Base-by-base conservation (phyloP, 2,113 vertebrate genomes). In the Halichoeres trimaculatus region DNA sequence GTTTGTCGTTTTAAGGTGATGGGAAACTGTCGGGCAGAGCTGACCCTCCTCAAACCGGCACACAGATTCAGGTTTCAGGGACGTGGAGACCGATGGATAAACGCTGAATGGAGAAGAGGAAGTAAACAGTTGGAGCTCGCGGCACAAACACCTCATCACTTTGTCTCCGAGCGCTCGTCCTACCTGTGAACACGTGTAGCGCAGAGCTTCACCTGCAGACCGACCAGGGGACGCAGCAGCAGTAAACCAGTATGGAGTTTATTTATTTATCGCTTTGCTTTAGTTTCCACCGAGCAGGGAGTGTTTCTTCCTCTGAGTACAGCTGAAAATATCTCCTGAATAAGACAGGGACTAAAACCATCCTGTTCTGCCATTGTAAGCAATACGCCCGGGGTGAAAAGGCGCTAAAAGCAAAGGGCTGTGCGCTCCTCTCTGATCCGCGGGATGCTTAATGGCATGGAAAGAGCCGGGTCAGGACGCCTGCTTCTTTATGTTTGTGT, bases 261-360 rank as follows among this genome's bases (percentile, higher is more conserved):
- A 91, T 78, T 91, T 90, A 90, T 90, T 90, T 76, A 86, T 90
- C 55, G 56, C 9, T n/a, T 41, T 80, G 74, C 74, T 84, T 77
- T 57, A 74, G 66, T 48, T 78, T 75, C 82, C 84, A 75, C 73
- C 66, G 52, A 68, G 80, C 57, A 71, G 20, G 58, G 54, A 70
- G 36, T 75, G 78, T 88, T 80, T 78, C 72, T 53, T 58, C 60
- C n/a, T 63, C 63, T 68, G 47, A 55, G 61, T 74, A 55, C 54
- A 60, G 71, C 76, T 86, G 57, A 81, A 88, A 85, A 81, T 72
- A 65, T 64, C 64, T 36, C 5, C 45, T 83, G 84, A 83, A 84
- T 67, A 80, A 70, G 70, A 78, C 38, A 16, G 30, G 66, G 51
- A 59, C 59, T 48, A 76, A 67, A 67, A 30, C 30, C 30, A 6